These are phyloP conservation scores for Acheta domesticus DNA, from an alignment of 2,888 invertebrate genomes.

Conservation along the genomic window DNA sequence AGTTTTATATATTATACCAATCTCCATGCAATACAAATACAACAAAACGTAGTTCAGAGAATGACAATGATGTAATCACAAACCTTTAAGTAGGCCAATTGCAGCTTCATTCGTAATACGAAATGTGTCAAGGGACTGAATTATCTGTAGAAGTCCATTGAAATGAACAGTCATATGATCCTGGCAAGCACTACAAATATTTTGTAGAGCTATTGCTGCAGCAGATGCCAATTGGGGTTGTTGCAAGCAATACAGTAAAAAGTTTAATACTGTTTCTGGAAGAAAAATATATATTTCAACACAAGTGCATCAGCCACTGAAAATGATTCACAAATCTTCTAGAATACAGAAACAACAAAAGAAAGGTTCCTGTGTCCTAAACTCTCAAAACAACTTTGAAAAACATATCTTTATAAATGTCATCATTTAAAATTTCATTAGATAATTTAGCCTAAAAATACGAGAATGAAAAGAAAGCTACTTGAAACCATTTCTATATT, in stretches of 20 bases:
- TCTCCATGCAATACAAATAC: slow-evolving; percentile 38
- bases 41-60: slow-evolving; percentile 40
- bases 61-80: slow-evolving; percentile 46
- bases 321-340: too few species aligned
- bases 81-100: slow-evolving; percentile 69
- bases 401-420: too few species aligned
- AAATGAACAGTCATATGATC: slow-evolving; percentile 74
- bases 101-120: slow-evolving; percentile 71
- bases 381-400: too few species aligned
- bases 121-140: slow-evolving; percentile 68
- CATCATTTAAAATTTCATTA: too few species aligned
- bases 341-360: too few species aligned
- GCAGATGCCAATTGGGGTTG: slow-evolving; percentile 71
- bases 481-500: too few species aligned
- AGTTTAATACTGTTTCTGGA: slow-evolving; percentile 74
- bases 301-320: too few species aligned
- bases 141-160: slow-evolving; percentile 66
- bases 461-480: too few species aligned
- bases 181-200: slow-evolving; percentile 78
- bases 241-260: slow-evolving; percentile 68
- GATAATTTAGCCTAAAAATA: too few species aligned
- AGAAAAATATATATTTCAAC: slow-evolving; percentile 37
- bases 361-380: too few species aligned
- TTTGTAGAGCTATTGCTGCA: slow-evolving; percentile 80
- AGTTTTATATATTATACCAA: too few species aligned